Percentiles rank a stretch among this genome's conserved stretches.
These are phyloP conservation scores for Arenaria interpres DNA, from an alignment of 2,113 vertebrate genomes.

Conservation along the genomic window DNA sequence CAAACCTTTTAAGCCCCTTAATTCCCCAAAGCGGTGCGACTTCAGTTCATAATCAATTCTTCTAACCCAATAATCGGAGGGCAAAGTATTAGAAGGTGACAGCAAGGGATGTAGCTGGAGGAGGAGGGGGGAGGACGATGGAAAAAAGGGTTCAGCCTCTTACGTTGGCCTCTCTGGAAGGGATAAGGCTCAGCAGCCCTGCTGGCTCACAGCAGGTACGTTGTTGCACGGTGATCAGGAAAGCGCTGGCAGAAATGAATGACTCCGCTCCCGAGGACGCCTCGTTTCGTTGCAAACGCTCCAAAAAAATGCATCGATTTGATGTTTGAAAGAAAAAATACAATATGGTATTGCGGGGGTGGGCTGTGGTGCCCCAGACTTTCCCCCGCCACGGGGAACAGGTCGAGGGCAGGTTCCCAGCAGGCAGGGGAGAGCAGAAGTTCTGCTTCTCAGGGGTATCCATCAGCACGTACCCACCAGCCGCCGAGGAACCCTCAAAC, in stretches of 20 bases:
- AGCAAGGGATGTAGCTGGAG: not conserved
- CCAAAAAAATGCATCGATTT: too few species aligned
- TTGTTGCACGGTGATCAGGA: not conserved
- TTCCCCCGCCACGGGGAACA: not conserved
- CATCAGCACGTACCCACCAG: not conserved
- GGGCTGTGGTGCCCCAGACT: not conserved
- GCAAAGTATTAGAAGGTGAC: not conserved
- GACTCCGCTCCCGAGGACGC: fast-evolving
- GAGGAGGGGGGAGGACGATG: too few species aligned
- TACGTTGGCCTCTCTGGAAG: not conserved
- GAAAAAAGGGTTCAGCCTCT: not conserved
- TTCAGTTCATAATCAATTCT: not conserved
- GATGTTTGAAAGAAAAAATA: not conserved
- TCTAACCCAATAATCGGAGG: not conserved
- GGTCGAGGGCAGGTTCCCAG: not conserved
- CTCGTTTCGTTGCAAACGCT: not conserved
- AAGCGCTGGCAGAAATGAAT: not conserved
- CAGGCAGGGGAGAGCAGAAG: not conserved
- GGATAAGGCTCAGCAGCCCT: not conserved
- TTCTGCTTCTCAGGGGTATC: not conserved
- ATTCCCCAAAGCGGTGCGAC: not conserved
- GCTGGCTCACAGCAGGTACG: not conserved
- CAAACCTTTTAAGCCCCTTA: not conserved
- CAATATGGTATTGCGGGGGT: not conserved
- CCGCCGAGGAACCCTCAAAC: not conserved